Percentiles rank a stretch among this genome's conserved stretches.
Evolutionary conservation across 2,797 vertebrate genomes (phyloP).

Genomic region (Cryptoblepharus egeriae): DNA sequence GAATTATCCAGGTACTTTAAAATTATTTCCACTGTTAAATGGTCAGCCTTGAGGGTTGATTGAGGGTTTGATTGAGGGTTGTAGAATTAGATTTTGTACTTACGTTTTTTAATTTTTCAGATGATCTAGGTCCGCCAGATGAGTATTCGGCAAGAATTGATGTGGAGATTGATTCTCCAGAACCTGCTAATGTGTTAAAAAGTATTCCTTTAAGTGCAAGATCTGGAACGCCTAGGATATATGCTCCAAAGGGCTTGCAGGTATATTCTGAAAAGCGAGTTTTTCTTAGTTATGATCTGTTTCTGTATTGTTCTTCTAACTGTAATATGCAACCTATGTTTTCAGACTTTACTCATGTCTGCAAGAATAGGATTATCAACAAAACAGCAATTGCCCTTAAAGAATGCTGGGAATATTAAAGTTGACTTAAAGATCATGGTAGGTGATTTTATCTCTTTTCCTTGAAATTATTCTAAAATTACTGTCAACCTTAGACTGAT

Average conservation of each 20-base stretch:
- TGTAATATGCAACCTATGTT: constrained; percentile 8
- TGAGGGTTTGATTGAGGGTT: background rate
- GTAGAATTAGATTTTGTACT: rapidly evolving
- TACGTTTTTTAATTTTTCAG: constrained; percentile 67
- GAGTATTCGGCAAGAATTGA: constrained; percentile 90
- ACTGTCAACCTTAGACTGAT: background rate
- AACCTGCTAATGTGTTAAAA: constrained; percentile 86
- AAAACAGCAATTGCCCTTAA: constrained; percentile 88
- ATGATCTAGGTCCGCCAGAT: constrained; percentile 84
- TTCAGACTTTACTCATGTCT: constrained; percentile 86
- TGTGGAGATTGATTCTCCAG: constrained; percentile 93
- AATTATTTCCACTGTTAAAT: background rate
- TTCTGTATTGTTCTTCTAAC: background rate
- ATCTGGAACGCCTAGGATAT: constrained; percentile 90
- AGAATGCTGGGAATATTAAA: constrained; percentile 95
- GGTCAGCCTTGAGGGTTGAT: background rate
- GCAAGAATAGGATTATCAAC: constrained; percentile 80
- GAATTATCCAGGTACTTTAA: background rate
- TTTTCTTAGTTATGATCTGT: background rate
- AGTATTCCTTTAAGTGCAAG: constrained; percentile 87
- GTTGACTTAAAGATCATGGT: constrained; percentile 86
- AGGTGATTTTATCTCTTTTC: constrained; percentile 37
- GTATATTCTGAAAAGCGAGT: constrained; percentile 69
- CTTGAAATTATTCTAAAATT: constrained; percentile 6
- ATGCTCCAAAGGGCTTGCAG: constrained; percentile 91